These are phyloP conservation scores for Perizoma affinitatum DNA, from an alignment of 2,888 invertebrate genomes.

Conservation along the genomic window DNA sequence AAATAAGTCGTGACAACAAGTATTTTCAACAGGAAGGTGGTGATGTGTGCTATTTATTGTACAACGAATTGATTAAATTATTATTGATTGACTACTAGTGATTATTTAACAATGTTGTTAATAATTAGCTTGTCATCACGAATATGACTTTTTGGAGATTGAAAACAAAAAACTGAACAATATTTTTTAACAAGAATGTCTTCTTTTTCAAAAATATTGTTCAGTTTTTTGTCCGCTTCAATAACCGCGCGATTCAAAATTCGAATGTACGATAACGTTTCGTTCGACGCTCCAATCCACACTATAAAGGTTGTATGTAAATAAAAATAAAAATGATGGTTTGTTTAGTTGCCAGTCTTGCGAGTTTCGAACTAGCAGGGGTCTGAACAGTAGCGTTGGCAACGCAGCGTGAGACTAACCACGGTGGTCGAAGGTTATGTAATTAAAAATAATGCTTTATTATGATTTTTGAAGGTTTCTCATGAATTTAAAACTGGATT, in stretches of 20 bases:
- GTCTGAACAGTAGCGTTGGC: constrained; percentile 75
- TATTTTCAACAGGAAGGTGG: too few species aligned
- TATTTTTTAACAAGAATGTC: constrained; percentile 53
- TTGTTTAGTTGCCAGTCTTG: constrained; percentile 48
- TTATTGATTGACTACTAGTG: too few species aligned
- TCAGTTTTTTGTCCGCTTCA: constrained; percentile 54
- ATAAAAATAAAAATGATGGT: constrained; percentile 55
- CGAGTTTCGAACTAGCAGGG: constrained; percentile 55
- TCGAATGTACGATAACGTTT: constrained; percentile 51
- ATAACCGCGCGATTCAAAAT: constrained; percentile 51
- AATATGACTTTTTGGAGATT: too few species aligned
- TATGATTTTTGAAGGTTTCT: constrained; percentile 23
- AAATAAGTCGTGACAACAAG: too few species aligned
- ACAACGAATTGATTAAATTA: not conserved
- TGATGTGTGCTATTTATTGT: constrained; percentile 1
- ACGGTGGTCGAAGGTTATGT: constrained; percentile 57
- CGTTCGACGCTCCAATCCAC: constrained; percentile 38
- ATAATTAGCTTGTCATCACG: too few species aligned
- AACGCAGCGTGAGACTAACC: constrained; percentile 67
- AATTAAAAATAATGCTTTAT: constrained; percentile 41
- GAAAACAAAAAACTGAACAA: not conserved
- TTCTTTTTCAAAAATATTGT: too few species aligned
- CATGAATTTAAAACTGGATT: constrained; percentile 14
- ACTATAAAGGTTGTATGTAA: constrained; percentile 34
- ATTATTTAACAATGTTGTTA: not conserved